These are phyloP conservation scores for Magallana ariakensis DNA, from an alignment of 1,140 invertebrate genomes.

Conservation along the genomic window DNA sequence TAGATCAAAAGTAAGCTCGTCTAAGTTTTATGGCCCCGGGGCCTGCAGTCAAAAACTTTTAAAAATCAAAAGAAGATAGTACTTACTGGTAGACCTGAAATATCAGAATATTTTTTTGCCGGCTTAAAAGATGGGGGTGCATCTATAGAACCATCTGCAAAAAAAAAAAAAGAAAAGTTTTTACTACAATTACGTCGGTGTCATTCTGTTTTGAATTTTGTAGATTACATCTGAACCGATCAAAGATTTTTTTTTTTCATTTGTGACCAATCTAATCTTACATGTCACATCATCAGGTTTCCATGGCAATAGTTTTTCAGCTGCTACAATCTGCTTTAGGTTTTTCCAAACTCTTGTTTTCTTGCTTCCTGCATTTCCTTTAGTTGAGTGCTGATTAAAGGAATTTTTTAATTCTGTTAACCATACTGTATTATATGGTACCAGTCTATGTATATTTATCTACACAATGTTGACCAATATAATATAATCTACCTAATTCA, in stretches of 20 bases:
- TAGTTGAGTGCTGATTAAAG: slow-evolving; percentile 72
- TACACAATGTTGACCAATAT: too few relatives aligned
- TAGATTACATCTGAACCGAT: too few relatives aligned
- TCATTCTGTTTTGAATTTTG: too few relatives aligned
- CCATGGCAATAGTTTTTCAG: slow-evolving; percentile 72
- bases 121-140: slow-evolving; percentile 94
- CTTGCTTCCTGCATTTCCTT: slow-evolving; percentile 73
- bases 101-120: slow-evolving; percentile 95
- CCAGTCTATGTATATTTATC: too few relatives aligned
- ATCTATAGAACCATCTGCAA: slow-evolving; percentile 85
- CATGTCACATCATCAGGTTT: slow-evolving; percentile 72
- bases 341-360: slow-evolving; percentile 78
- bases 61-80: too few relatives aligned
- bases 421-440: too few relatives aligned
- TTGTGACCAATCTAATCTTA: slow-evolving; percentile 50
- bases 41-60: too few relatives aligned
- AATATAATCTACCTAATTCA: too few relatives aligned
- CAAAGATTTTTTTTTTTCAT: not conserved
- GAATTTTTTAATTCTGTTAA: too few relatives aligned
- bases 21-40: too few relatives aligned
- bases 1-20: too few relatives aligned
- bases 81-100: slow-evolving; percentile 89
- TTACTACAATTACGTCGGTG: too few relatives aligned
- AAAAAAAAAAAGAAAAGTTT: slow-evolving; percentile 80
- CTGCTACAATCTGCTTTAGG: slow-evolving; percentile 76